phyloP scores from a whole-genome alignment of 64 coral and sea anemone genomes.

The Pocillopora damicornis region DNA sequence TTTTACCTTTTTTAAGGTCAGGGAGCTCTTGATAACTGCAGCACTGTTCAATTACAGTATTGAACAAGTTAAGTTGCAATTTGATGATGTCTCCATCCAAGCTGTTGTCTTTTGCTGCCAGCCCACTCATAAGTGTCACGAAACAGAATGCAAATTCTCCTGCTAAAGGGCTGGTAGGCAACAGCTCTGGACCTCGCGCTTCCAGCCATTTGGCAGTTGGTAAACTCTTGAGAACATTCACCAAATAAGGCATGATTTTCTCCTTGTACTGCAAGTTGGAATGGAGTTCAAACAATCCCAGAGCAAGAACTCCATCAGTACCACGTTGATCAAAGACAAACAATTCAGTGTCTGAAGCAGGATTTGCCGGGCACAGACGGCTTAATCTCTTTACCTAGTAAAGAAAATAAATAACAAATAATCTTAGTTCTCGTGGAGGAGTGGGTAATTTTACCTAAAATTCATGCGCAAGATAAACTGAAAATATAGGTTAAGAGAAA shows the following conservation, averaged over 20 bases:
- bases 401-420: not conserved
- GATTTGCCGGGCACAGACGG: slow-evolving; percentile 72
- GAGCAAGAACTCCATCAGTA: slow-evolving; percentile 77
- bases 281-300: slow-evolving; percentile 76
- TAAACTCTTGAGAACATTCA: slow-evolving; percentile 83
- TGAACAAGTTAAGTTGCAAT: slow-evolving; percentile 53
- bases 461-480: not conserved
- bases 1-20: slow-evolving; percentile 71
- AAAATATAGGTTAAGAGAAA: too few relatives aligned
- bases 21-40: slow-evolving; percentile 57
- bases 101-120: slow-evolving; percentile 71
- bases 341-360: slow-evolving; percentile 15
- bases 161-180: slow-evolving; percentile 60
- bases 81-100: slow-evolving; percentile 55
- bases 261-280: slow-evolving; percentile 82
- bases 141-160: slow-evolving; percentile 93
- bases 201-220: slow-evolving; percentile 84
- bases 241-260: slow-evolving; percentile 88
- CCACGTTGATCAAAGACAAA: slow-evolving; percentile 76
- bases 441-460: not conserved
- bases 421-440: not conserved
- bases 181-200: slow-evolving; percentile 15
- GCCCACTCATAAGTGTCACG: slow-evolving; percentile 76
- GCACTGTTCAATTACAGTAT: slow-evolving; percentile 51
- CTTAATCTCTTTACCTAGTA: slow-evolving; percentile 85